Evolutionary conservation across 2,113 vertebrate genomes (phyloP), one percentile per base, ranked within the genome.

Genomic region (Thunnus thynnus): DNA sequence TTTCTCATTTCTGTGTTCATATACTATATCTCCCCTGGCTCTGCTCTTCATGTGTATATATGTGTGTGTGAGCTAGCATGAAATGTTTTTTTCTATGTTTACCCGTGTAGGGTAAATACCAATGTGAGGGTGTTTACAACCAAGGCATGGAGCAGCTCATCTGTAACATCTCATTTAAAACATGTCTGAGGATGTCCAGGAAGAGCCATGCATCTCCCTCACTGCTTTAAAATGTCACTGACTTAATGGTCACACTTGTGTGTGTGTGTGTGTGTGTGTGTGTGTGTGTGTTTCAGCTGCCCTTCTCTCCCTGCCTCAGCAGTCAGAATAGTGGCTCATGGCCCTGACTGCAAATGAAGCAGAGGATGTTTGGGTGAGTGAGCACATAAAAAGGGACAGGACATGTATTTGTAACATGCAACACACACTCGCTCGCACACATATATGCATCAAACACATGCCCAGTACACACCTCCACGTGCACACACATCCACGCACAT

Each of bases 131-230:
- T 90, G 86, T 94, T 93, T 91, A 91, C 88, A 86, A 66, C 61
- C 20, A n/a, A 86, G 75, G 66, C 83, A 62, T 71, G 65, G 84
- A 86, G 87, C 55, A 87, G 82, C 72, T 93, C 88, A 91, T 93
- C 88, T 93, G 91, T 90, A 91, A 92, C 91, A 89, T 91, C 88
- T 91, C 91, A 87, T 91, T 93, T 92, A 88, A 93, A 93, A 90
- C 88, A 89, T 89, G 87, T 89, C 88, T 80, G 76, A 47, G 32
- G 76, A 87, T 86, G 87, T 87, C 78, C 85, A 79, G 51, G 80
- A 78, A 79, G 62, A 86, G 81, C 78, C 80, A 82, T 80, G 86
- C 83, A 82, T 91, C 86, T 89, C 85, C 74, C 69, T 80, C 83
- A 52, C 85, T 83, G 76, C 86, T 87, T 84, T 84, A 80, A 92